Evolutionary conservation across 2,888 invertebrate species (phyloP).

Genomic region (Lysandra coridon): DNA sequence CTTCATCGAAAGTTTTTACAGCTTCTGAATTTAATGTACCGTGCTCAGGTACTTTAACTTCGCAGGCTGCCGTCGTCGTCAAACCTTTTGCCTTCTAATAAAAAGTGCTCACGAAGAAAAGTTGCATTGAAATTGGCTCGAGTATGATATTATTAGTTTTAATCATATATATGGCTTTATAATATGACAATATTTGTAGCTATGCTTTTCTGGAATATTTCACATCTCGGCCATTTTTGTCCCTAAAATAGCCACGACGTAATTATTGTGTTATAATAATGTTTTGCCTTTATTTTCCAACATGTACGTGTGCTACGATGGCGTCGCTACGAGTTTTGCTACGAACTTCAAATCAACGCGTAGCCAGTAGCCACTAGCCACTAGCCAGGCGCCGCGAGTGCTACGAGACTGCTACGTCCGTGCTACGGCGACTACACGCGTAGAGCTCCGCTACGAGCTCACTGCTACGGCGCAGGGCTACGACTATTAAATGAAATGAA

Average conservation of each 20-base stretch:
- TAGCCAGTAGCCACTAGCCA: too few species aligned
- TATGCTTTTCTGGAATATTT: too few species aligned
- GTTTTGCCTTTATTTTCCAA: neutral
- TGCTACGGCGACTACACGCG: neutral
- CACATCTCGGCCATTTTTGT: too few species aligned
- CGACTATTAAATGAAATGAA: too few species aligned
- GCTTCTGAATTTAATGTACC: conserved; percentile 11
- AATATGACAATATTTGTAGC: too few species aligned
- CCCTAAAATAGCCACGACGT: too few species aligned
- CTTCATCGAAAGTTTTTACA: conserved; percentile 19
- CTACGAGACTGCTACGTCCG: neutral
- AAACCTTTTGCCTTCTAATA: neutral
- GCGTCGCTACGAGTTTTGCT: neutral
- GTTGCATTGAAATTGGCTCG: neutral
- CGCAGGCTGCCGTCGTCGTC: neutral
- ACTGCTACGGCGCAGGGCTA: neutral
- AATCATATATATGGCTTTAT: too few species aligned
- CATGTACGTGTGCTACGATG: neutral
- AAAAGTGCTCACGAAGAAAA: neutral
- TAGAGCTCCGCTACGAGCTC: neutral
- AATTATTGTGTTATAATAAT: too few species aligned
- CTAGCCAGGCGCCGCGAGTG: neutral
- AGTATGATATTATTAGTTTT: too few species aligned
- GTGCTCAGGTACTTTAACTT: neutral
- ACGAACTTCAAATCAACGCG: neutral